Percentiles rank a stretch among this genome's conserved stretches.
These are phyloP conservation scores for Drosophila erecta DNA, from an alignment of 1,140 invertebrate species.

Conservation along the genomic window DNA sequence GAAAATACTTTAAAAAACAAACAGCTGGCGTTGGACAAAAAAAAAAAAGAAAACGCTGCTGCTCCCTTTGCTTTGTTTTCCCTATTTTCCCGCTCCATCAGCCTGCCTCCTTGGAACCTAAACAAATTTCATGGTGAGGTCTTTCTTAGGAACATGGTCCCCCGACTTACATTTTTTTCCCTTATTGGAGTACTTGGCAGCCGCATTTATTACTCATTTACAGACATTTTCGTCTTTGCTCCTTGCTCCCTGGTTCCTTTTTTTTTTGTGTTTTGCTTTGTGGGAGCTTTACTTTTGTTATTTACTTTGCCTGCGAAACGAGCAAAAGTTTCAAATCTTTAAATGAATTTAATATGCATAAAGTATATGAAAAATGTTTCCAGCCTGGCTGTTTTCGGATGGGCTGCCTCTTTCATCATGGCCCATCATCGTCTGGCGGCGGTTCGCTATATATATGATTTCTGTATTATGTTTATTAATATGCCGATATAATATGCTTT, in stretches of 20 bases:
- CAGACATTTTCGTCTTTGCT: constrained; percentile 56
- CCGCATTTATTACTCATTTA: constrained; percentile 79
- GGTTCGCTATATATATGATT: constrained; percentile 52
- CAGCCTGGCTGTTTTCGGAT: neutral
- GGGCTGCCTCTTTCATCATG: neutral
- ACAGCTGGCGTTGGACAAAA: constrained; percentile 13
- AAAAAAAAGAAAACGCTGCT: constrained; percentile 3
- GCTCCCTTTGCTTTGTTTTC: constrained; percentile 29
- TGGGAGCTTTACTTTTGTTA: constrained; percentile 50
- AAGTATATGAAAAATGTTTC: constrained; percentile 49
- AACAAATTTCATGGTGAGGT: constrained; percentile 60
- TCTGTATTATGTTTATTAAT: constrained; percentile 52
- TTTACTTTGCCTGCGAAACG: constrained; percentile 72
- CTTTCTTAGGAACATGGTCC: constrained; percentile 40
- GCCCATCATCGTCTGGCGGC: constrained; percentile 10
- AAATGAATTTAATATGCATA: constrained; percentile 70
- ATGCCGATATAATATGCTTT: constrained; percentile 48
- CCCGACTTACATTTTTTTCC: constrained; percentile 1
- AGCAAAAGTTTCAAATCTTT: constrained; percentile 74
- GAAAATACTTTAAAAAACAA: constrained; percentile 46
- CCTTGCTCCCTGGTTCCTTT: constrained; percentile 14
- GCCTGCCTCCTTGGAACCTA: constrained; percentile 40
- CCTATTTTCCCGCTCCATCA: neutral
- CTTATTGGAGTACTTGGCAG: constrained; percentile 37
- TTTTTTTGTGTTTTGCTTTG: constrained; percentile 4